Conservation (phyloP, 2,113 vertebrate species). For the Rhodinocichla rosea region DNA sequence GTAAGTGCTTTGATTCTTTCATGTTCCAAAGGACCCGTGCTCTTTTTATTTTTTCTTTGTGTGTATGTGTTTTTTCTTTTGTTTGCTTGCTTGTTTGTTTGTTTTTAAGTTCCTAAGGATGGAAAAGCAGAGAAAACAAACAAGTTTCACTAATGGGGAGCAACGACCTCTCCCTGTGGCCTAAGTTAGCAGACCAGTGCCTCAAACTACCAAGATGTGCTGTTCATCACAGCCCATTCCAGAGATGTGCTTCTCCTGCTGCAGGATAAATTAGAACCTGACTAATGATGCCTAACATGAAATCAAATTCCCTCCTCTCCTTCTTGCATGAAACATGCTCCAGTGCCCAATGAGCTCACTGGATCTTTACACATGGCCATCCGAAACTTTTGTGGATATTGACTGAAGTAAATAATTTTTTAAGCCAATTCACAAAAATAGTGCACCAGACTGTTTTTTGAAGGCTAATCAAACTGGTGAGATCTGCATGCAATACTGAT, state of each 20-base stretch:
- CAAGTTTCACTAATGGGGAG: not conserved
- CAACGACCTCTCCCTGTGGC: not conserved
- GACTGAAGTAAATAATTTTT: not conserved
- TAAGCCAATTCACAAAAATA: not conserved
- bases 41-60: no score
- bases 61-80: no score
- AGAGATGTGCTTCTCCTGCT: not conserved
- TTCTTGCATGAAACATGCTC: not conserved
- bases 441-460: not conserved
- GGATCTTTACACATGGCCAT: not conserved
- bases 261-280: not conserved
- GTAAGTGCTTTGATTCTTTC: not conserved
- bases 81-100: no score
- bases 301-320: not conserved
- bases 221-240: not conserved
- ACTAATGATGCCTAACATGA: not conserved
- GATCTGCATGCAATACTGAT: not conserved
- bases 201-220: not conserved
- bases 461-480: not conserved
- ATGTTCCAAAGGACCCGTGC: not conserved
- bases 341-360: not conserved
- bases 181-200: not conserved
- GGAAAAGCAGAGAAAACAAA: not conserved
- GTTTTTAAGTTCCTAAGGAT: not conserved
- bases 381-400: not conserved